A percentile compares a stretch with the other conserved stretches of the same genome.
These are phyloP conservation scores for human DNA, from an alignment of 2,113 vertebrate genomes.

Conservation along the genomic window GRCh38 chr17:29284501-29285000, in stretches of 20 bases:
- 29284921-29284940: slow-evolving; percentile 8
- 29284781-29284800: slow-evolving; percentile 15
- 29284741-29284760: background rate
- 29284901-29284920: background rate
- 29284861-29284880: slow-evolving; percentile 25
- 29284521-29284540: too few relatives aligned
- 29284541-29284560: too few relatives aligned
- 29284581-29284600: too few relatives aligned
- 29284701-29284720: too few relatives aligned
- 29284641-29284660: too few relatives aligned
- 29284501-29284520: too few relatives aligned
- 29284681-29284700: too few relatives aligned
- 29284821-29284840: background rate
- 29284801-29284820: background rate
- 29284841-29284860: background rate
- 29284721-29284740: background rate
- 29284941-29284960: slow-evolving; percentile 36
- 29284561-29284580: too few relatives aligned
- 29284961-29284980: background rate
- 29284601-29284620: too few relatives aligned
- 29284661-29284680: too few relatives aligned
- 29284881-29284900: background rate
- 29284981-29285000: background rate
- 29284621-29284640: too few relatives aligned
- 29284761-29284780: background rate